phyloP scores from a whole-genome alignment of 2,113 vertebrate species.

The Anhinga anhinga region DNA sequence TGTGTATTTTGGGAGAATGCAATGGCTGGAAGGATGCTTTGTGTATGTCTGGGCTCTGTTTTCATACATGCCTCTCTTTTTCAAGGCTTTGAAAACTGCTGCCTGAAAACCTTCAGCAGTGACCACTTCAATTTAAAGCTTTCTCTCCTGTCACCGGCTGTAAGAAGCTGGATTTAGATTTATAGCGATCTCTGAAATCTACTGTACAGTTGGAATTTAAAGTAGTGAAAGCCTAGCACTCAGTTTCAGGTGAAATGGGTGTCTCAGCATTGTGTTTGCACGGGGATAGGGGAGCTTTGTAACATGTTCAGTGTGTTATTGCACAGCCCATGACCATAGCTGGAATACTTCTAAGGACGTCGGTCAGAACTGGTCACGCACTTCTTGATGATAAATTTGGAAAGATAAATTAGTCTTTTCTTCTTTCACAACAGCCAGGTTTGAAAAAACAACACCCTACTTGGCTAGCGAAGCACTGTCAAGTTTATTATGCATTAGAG shows the following conservation, averaged over 20 bases:
- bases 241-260: neutral
- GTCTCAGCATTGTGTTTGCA: neutral
- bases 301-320: neutral
- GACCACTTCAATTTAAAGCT: conserved; percentile 2
- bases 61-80: neutral
- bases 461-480: conserved; percentile 12
- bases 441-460: conserved; percentile 49
- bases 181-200: neutral
- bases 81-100: neutral
- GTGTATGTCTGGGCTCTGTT: neutral
- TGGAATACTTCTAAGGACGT: neutral
- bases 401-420: conserved; percentile 29
- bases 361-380: neutral
- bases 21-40: neutral
- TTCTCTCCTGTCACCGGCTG: neutral
- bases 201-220: neutral
- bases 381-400: conserved; percentile 12
- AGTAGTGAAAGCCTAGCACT: neutral
- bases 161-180: neutral
- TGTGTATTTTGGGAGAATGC: neutral
- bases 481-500: conserved; percentile 39
- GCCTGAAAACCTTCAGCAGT: neutral
- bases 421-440: conserved; percentile 10
- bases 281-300: neutral
- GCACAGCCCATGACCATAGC: neutral